These are phyloP conservation scores for Triplophysa bombifrons DNA, from an alignment of 2,797 vertebrate species.

Conservation along the genomic window DNA sequence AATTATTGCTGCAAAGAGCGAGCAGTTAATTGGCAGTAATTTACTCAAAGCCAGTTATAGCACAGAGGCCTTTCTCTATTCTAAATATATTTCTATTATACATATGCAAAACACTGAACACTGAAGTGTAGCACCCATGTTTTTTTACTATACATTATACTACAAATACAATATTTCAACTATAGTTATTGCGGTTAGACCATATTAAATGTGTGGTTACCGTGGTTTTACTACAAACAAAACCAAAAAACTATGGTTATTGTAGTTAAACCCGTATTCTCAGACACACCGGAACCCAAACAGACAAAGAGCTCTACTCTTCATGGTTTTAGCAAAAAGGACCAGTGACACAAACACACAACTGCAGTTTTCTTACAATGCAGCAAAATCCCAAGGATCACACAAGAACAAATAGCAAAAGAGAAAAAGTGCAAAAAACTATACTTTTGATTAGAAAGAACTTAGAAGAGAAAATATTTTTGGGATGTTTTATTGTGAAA, in stretches of 20 bases:
- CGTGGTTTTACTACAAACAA: too few species aligned
- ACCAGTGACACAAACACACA: conserved; percentile 12
- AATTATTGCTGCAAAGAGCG: conserved; percentile 17
- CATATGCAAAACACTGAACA: background rate
- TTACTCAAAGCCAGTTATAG: conserved; percentile 16
- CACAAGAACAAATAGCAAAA: conserved; percentile 2
- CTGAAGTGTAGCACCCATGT: too few species aligned
- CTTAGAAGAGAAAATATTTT: background rate
- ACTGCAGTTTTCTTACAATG: conserved; percentile 23
- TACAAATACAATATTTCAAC: too few species aligned
- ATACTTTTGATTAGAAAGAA: background rate
- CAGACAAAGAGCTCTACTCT: conserved; percentile 13
- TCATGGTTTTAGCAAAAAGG: background rate
- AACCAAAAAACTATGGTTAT: too few species aligned
- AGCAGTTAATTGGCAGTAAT: conserved; percentile 40
- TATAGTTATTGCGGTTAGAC: too few species aligned
- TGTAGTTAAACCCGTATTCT: background rate
- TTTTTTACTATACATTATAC: too few species aligned
- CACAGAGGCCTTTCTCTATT: conserved; percentile 22
- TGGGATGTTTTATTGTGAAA: conserved; percentile 64
- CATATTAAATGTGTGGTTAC: too few species aligned
- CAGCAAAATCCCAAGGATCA: conserved; percentile 11
- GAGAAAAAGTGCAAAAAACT: conserved; percentile 1
- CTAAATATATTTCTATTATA: background rate
- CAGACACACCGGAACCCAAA: background rate